A percentile compares a stretch with the other conserved stretches of the same genome.
These are phyloP conservation scores for Hypomecis punctinalis DNA, from an alignment of 2,888 invertebrate species.

Conservation along the genomic window DNA sequence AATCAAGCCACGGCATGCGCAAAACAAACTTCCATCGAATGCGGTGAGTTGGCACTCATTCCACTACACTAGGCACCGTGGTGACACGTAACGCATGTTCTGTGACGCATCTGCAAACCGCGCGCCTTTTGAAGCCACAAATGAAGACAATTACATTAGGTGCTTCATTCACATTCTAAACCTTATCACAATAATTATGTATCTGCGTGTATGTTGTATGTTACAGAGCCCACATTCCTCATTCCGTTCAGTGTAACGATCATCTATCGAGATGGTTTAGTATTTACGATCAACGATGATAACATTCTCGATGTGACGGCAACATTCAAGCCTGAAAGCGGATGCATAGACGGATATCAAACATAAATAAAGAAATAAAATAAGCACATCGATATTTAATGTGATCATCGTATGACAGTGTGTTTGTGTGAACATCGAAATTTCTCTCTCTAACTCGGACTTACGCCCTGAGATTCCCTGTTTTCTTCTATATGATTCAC, in stretches of 20 bases:
- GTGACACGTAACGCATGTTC: slow-evolving; percentile 79
- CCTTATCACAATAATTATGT: slow-evolving; percentile 44
- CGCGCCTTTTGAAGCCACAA: slow-evolving; percentile 51
- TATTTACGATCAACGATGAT: slow-evolving; percentile 70
- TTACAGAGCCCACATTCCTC: slow-evolving; percentile 75
- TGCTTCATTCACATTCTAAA: slow-evolving; percentile 64
- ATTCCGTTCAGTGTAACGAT: slow-evolving; percentile 60
- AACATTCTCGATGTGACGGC: slow-evolving; percentile 78
- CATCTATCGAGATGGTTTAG: slow-evolving; percentile 51
- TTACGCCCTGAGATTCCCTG: slow-evolving; percentile 88
- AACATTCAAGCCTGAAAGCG: slow-evolving; percentile 79
- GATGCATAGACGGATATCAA: slow-evolving; percentile 64
- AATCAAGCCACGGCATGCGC: slow-evolving; percentile 83
- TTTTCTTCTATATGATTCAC: slow-evolving; percentile 86
- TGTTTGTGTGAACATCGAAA: slow-evolving; percentile 49
- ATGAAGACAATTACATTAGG: slow-evolving; percentile 75
- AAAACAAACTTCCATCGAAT: slow-evolving; percentile 82
- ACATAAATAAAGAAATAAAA: slow-evolving; percentile 63
- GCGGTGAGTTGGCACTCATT: slow-evolving; percentile 85
- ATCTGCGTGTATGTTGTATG: slow-evolving; percentile 66
- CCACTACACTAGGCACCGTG: slow-evolving; percentile 76
- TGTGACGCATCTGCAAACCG: slow-evolving; percentile 68
- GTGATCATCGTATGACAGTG: slow-evolving; percentile 75
- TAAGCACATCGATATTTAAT: slow-evolving; percentile 80
- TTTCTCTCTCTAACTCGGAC: slow-evolving; percentile 68